Evolutionary conservation across 2,888 invertebrate genomes (phyloP).

Genomic region (Microchrysa polita): DNA sequence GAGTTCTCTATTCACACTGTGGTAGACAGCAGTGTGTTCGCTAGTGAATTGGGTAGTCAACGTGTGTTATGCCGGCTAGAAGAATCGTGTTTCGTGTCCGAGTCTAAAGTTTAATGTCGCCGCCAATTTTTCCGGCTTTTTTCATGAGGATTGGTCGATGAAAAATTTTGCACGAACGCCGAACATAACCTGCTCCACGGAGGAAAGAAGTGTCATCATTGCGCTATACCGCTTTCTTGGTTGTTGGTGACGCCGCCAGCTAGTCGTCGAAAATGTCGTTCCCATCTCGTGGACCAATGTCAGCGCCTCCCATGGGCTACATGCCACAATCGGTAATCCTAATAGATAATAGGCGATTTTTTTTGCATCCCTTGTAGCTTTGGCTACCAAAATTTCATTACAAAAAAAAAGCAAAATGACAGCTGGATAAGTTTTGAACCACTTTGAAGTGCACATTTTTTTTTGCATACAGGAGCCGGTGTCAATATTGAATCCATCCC

Average conservation of each 20-base stretch:
- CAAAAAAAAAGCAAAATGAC: too few relatives aligned
- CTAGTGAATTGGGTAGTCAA: background rate
- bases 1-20: too few relatives aligned
- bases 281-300: slow-evolving; percentile 83
- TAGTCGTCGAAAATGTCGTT: slow-evolving; percentile 75
- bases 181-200: slow-evolving; percentile 25
- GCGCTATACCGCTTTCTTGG: background rate
- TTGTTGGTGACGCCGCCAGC: background rate
- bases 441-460: too few relatives aligned
- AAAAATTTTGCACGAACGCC: background rate
- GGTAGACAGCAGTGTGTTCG: background rate
- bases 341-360: too few relatives aligned
- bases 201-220: slow-evolving; percentile 2
- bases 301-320: slow-evolving; percentile 76
- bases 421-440: too few relatives aligned
- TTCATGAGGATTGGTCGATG: background rate
- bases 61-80: slow-evolving; percentile 1
- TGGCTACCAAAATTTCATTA: too few relatives aligned
- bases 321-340: slow-evolving; percentile 72
- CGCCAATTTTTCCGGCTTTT: background rate
- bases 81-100: too few relatives aligned
- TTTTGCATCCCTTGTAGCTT: too few relatives aligned
- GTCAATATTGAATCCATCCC: too few relatives aligned
- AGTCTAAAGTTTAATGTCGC: background rate
- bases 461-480: too few relatives aligned